Evolutionary conservation across 2,797 vertebrate species (phyloP).

Genomic region (Rhinichthys osculus): DNA sequence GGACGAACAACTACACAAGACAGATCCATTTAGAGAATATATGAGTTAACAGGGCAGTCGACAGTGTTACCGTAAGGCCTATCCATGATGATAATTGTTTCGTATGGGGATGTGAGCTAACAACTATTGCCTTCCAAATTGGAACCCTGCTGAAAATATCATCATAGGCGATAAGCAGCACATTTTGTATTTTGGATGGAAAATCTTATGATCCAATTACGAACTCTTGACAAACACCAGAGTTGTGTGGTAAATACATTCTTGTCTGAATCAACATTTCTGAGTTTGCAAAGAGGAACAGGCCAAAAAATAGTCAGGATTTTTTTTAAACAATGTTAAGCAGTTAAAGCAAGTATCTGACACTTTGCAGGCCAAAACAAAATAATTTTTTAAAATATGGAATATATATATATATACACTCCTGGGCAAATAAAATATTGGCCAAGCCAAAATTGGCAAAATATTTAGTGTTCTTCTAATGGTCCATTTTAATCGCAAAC

Average conservation of each 20-base stretch:
- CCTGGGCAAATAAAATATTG: too few species aligned
- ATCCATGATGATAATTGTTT: neutral
- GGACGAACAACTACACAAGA: neutral
- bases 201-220: neutral
- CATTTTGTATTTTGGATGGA: neutral
- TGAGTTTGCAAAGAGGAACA: neutral
- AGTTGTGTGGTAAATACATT: neutral
- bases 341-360: too few species aligned
- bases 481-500: too few species aligned
- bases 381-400: too few species aligned
- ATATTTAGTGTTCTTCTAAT: neutral
- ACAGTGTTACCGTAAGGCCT: neutral
- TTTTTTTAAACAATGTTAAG: neutral
- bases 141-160: neutral
- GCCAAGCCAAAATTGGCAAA: too few species aligned
- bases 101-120: neutral
- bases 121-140: neutral
- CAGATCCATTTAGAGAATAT: neutral
- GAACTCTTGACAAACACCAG: conserved; percentile 11
- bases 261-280: neutral
- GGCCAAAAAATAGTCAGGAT: too few species aligned
- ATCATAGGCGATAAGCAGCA: neutral
- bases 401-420: too few species aligned
- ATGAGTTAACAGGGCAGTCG: neutral
- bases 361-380: neutral